Base-by-base conservation (phyloP, 1,140 invertebrate genomes). In the Mizuhopecten yessoensis region DNA sequence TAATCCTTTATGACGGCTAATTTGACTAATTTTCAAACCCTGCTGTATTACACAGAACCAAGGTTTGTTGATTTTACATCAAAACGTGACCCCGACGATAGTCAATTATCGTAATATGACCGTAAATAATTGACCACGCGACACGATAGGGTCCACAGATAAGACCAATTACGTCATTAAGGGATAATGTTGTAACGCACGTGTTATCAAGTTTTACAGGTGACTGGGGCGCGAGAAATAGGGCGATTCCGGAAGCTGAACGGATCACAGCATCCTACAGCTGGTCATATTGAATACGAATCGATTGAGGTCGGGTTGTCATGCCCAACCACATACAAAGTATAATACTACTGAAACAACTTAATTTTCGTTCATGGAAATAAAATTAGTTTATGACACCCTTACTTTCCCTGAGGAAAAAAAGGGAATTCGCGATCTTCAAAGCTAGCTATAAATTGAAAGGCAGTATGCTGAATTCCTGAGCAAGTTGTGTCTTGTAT, bases 31-130 rank as follows among this genome's bases (percentile, higher is more conserved):
- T 39, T 39, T 39, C 36, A 5, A 45, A 15, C 9, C 9, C 42
- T 15, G 17, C 1, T 45, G 42, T 13, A 45, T 45, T 13, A 9
- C n/a, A n/a, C 42, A 13, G 17, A 45, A 45, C 42, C 42, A 20
- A 45, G 9, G 42, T 10, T 45, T 45, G 42, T 45, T 45, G 17
- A 45, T 45, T 45, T 1, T 11, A 29, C 11, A n/a, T n/a, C 57
- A 75, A 29, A 75, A 75, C 57, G 23, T 75, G 57, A 29, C 57
- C 57, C 57, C 5, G 23, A 17, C 57, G 57, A n/a, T 75, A n/a
- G 57, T 75, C 57, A 75, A 75, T 75, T 75, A 75, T 29, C 57
- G n/a, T 75, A 75, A 75, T 75, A 75, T 75, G 57, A n/a, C 57
- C 29, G 57, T 75, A 29, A 3, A 75, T 75, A 75, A 75, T 75